Base-by-base conservation (phyloP, 2,113 vertebrate species). In the Neolamprologus longior region DNA sequence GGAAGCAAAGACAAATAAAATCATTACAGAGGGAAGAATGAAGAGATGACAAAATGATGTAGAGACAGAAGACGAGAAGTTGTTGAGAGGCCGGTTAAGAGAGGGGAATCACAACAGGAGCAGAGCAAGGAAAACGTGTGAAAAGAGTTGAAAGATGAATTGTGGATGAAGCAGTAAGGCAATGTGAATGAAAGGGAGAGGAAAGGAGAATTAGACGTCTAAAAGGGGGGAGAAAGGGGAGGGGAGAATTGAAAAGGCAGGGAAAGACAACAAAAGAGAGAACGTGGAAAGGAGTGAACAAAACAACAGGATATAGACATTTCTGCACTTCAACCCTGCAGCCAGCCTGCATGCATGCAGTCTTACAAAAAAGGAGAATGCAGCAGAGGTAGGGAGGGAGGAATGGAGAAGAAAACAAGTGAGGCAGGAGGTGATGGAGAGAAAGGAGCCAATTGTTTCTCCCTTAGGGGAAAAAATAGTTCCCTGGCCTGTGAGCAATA, bases 391-490 rank as follows among this genome's bases (percentile, higher is more conserved):
- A 54, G 68, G 84, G 66, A 79, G 57, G 84, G 57, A 82, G 83
- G 73, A 52, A 88, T 80, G 63, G 90, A 91, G 86, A 87, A 88
- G 89, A 88, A 90, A 92, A 89, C 47, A 82, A 93, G 82, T 17
- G 31, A 83, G 73, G 81, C 37, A 61, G 84, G 84, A 91, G 88
- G 86, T 91, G 91, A 86, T 35, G 50, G 40, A 84, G 88, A 94
- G 90, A 95, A 93, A 91, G 88, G 89, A 91, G 66, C 53, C 88
- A 79, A 94, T 94, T 94, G 95, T 95, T 94, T 91, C 9, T 53
- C 85, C 87, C 80, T 50, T 54, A 40, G 55, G 57, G 83, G 7
- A 40, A 90, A 88, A 95, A 93, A 91, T 86, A 87, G 87, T 94
- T 83, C 89, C 85, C 85, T 95, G 93, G 95, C 93, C 82, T 86